phyloP scores from a whole-genome alignment of 2,888 invertebrate genomes.

The Diplolepis rosae region DNA sequence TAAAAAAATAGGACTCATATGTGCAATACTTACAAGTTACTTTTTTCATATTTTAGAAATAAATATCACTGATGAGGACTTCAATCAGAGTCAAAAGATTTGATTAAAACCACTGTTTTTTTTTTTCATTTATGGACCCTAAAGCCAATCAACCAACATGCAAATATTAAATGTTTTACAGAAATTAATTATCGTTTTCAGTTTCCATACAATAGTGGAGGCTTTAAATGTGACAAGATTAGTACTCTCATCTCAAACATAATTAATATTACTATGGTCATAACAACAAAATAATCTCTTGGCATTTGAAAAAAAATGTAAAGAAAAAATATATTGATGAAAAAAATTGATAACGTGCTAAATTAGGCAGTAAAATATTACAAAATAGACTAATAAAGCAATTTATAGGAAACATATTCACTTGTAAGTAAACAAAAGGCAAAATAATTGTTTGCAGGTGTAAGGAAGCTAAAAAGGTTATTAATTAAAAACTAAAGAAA shows the following conservation, averaged over 20 bases:
- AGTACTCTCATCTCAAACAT: conserved; percentile 20
- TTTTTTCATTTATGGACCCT: too few species aligned
- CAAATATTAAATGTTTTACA: too few species aligned
- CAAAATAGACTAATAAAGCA: not conserved
- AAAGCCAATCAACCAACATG: too few species aligned
- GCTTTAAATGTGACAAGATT: too few species aligned
- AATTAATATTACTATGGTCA: not conserved
- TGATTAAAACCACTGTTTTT: too few species aligned
- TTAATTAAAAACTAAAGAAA: not conserved
- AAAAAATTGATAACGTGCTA: not conserved
- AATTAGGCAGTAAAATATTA: not conserved
- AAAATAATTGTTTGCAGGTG: not conserved
- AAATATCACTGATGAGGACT: too few species aligned
- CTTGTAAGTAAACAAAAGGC: not conserved
- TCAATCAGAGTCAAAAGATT: too few species aligned
- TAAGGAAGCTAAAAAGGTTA: not conserved
- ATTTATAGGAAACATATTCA: too few species aligned
- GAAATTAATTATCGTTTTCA: conserved; percentile 8
- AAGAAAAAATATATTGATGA: not conserved
- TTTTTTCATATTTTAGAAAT: too few species aligned
- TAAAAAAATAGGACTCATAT: too few species aligned
- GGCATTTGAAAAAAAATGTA: not conserved
- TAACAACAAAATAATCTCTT: conserved; percentile 4
- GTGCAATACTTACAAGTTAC: too few species aligned
- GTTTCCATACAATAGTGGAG: too few species aligned